A percentile compares a stretch with the other conserved stretches of the same genome.
phyloP scores from a whole-genome alignment of 2,113 vertebrate genomes.

The Hyla sarda region DNA sequence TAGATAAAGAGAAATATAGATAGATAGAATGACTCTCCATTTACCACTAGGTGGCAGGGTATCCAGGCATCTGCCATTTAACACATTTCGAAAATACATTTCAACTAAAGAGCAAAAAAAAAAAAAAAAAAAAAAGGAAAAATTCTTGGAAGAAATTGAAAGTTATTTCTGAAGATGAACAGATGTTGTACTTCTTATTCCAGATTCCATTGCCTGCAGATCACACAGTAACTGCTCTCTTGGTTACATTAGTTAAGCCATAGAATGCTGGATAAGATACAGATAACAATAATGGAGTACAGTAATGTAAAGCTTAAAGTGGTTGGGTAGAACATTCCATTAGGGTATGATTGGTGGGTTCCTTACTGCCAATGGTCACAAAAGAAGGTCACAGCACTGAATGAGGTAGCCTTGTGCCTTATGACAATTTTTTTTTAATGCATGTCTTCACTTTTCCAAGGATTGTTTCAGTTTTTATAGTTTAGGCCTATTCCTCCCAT shows the following conservation, averaged over 20 bases:
- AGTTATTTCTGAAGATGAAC: conserved; percentile 29
- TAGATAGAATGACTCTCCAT: not conserved
- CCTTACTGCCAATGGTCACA: too few relatives aligned
- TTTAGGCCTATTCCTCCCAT: too few relatives aligned
- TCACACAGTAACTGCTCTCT: not conserved
- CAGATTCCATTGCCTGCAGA: conserved; percentile 24
- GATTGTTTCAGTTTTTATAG: too few relatives aligned
- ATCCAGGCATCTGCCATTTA: not conserved
- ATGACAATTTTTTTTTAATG: not conserved
- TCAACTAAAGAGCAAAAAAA: conserved; percentile 23
- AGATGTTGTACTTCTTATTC: conserved; percentile 31
- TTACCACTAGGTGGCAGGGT: conserved; percentile 47
- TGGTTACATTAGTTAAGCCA: not conserved
- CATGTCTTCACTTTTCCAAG: too few relatives aligned
- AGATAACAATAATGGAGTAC: not conserved
- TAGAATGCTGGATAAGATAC: not conserved
- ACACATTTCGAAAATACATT: conserved; percentile 2
- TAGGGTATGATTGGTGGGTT: not conserved
- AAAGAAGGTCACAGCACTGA: too few relatives aligned
- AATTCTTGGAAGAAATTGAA: conserved; percentile 34
- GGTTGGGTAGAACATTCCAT: not conserved
- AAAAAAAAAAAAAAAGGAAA: not conserved
- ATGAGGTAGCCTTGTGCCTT: not conserved
- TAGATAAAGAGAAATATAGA: not conserved
- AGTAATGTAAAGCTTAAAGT: not conserved